Conservation (phyloP, 2,888 invertebrate genomes). For the Hyposoter didymator region DNA sequence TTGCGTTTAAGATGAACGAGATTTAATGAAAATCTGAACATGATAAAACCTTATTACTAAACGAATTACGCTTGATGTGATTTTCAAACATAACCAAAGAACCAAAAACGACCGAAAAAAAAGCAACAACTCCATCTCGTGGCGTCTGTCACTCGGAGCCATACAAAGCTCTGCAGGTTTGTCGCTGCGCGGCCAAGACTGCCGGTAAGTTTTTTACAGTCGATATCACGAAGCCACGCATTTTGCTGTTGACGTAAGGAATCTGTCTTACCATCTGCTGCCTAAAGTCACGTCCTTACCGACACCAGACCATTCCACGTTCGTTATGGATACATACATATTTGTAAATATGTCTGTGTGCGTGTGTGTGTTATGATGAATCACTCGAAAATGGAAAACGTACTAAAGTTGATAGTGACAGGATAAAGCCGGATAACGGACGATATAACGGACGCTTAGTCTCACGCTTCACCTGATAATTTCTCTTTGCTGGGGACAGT, state of each 20-base stretch:
- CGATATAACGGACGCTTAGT: neutral
- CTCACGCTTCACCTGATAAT: conserved; percentile 4
- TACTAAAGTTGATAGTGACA: conserved; percentile 14
- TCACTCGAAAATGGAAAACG: neutral
- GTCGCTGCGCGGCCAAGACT: too few species aligned
- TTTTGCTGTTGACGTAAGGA: too few species aligned
- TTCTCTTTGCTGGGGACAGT: conserved; percentile 3
- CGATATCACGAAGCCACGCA: too few species aligned
- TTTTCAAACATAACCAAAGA: neutral
- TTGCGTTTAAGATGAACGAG: neutral
- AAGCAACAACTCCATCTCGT: conserved; percentile 29
- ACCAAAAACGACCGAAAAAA: neutral
- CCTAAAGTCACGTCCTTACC: too few species aligned
- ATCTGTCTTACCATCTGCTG: too few species aligned
- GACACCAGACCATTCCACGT: too few species aligned
- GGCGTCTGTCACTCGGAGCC: neutral
- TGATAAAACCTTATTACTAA: neutral
- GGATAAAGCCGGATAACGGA: conserved; percentile 39
- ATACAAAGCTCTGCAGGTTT: too few species aligned
- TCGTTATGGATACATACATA: too few species aligned
- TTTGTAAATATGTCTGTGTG: neutral
- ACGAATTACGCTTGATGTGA: neutral
- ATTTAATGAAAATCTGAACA: neutral
- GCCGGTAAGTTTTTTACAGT: too few species aligned
- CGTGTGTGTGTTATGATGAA: neutral